Evolutionary conservation across 2,113 vertebrate genomes (phyloP).

Genomic region (Prolemur simus): DNA sequence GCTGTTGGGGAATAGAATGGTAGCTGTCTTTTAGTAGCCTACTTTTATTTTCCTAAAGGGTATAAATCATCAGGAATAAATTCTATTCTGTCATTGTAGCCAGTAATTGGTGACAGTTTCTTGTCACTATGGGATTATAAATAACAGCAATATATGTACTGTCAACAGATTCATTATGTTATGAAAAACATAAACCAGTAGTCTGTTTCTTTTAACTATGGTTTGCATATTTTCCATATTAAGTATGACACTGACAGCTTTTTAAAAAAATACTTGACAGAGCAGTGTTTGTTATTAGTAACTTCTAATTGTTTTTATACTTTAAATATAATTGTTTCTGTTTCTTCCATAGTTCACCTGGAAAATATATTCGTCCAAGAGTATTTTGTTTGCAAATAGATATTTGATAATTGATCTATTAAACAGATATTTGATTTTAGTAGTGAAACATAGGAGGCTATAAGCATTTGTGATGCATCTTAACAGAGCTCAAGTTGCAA

Average conservation of each 20-base stretch:
- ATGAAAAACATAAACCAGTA: conserved; percentile 61
- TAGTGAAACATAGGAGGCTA: not conserved
- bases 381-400: conserved; percentile 41
- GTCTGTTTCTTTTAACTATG: conserved; percentile 60
- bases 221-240: conserved; percentile 67
- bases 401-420: conserved; percentile 14
- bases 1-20: not conserved
- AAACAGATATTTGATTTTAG: not conserved
- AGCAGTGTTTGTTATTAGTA: conserved; percentile 16
- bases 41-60: conserved; percentile 10
- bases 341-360: not conserved
- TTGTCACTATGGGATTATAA: conserved; percentile 74
- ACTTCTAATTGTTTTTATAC: conserved; percentile 35
- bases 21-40: conserved; percentile 54
- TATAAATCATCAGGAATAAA: conserved; percentile 77
- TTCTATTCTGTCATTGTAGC: conserved; percentile 74
- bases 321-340: conserved; percentile 47
- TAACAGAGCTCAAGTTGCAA: not conserved
- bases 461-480: not conserved
- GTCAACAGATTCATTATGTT: conserved; percentile 76
- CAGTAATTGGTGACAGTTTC: conserved; percentile 79
- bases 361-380: conserved; percentile 10
- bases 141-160: conserved; percentile 73
- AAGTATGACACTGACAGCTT: conserved; percentile 47
- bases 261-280: not conserved